Base-by-base conservation (phyloP, 2,113 vertebrate species). In the Tachysurus fulvidraco region DNA sequence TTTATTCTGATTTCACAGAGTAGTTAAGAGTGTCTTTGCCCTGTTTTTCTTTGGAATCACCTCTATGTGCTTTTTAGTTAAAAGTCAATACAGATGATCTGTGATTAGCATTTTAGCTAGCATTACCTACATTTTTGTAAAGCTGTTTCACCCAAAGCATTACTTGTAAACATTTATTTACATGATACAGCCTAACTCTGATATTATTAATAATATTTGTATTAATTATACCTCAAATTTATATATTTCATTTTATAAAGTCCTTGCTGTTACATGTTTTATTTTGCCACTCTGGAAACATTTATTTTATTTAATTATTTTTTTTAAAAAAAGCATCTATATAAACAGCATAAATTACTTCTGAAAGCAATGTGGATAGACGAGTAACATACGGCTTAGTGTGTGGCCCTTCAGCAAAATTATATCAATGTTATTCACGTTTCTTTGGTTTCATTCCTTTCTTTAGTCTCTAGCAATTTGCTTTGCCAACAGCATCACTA, bases 381-480 rank as follows among this genome's bases (percentile, higher is more conserved):
- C 52, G 44, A 41, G 46, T 77, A 77, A 28, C 28, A 73, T 74
- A 17, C 16, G 23, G 19, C 54, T n/a, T 17, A 52, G 73, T 85
- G 5, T 78, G 17, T 62, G 59, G 8, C 44, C 9, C 17, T 59
- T 77, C 73, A 52, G 57, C 44, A 78, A 19, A 78, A 64, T 50
- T 50, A 25, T n/a, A n/a, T 76, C 9, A n/a, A 64, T 14, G 44
- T 23, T 62, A 14, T 62, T 41, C 14, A 46, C 5, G 54, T 85
- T 64, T 65, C 46, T 30, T 50, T 30, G 17, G 23, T 30, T 78
- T 77, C n/a, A 41, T 54, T 54, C 52, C n/a, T 79, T 79, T 55
- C n/a, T 62, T 65, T 65, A 65, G 80, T 82, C 81, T 81, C 25
- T 41, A 46, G 30, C 54, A 46, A 44, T 86, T 82, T 86, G 55